Evolutionary conservation across 2,888 invertebrate genomes (phyloP).

Genomic region (Heteromurus nitidus): DNA sequence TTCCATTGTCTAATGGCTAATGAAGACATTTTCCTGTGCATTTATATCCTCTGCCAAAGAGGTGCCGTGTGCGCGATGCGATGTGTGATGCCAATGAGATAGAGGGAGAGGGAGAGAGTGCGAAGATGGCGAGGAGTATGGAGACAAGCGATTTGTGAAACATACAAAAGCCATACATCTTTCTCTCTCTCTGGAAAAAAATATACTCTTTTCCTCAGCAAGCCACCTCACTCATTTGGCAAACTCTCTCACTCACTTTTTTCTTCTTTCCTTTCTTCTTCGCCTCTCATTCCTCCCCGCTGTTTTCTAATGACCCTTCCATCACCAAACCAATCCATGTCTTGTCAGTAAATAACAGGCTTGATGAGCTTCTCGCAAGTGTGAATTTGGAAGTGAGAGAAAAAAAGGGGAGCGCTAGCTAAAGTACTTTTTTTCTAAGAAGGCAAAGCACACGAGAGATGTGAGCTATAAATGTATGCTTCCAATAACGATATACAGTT

Average conservation of each 20-base stretch:
- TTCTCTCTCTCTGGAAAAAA: neutral
- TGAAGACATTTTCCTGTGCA: conserved; percentile 49
- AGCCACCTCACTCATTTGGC: conserved; percentile 60
- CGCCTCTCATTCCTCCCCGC: conserved; percentile 48
- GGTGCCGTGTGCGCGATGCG: no score
- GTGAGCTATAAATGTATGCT: no score
- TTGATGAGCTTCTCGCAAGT: conserved; percentile 44
- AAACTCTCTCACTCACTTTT: conserved; percentile 32
- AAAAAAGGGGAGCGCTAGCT: neutral
- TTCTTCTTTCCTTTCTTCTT: conserved; percentile 13
- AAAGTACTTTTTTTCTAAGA: neutral
- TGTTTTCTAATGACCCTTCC: conserved; percentile 58
- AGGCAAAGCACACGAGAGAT: no score
- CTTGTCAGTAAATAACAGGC: conserved; percentile 58
- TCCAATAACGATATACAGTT: neutral
- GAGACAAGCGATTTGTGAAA: conserved; percentile 50
- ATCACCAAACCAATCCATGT: conserved; percentile 61
- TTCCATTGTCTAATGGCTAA: conserved; percentile 44
- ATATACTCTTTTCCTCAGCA: conserved; percentile 8
- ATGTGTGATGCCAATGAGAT: conserved; percentile 21
- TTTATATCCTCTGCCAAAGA: neutral
- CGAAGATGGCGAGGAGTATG: neutral
- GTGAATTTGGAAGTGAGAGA: conserved; percentile 50
- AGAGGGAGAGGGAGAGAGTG: neutral
- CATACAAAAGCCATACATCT: conserved; percentile 55